Percentiles rank a stretch among this genome's conserved stretches.
Conservation (phyloP, 2,888 invertebrate genomes). For the Sacculina carcini region DNA sequence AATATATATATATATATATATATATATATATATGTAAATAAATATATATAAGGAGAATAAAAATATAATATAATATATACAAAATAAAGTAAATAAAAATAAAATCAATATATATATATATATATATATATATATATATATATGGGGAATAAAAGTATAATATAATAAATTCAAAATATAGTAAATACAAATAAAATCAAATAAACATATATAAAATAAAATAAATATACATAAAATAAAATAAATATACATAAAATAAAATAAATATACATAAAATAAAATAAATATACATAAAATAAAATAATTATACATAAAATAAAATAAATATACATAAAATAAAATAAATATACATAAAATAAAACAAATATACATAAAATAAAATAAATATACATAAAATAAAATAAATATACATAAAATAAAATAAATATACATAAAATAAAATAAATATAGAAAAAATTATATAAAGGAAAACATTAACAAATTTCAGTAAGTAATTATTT, state of each 20-base stretch:
- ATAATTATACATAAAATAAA: neutral
- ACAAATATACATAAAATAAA: too few species aligned
- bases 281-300: neutral
- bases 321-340: neutral
- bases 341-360: neutral
- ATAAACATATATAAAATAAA: neutral
- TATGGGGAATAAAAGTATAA: neutral
- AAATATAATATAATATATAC: too few species aligned
- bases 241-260: neutral
- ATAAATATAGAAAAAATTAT: too few species aligned
- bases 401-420: too few species aligned
- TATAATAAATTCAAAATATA: neutral
- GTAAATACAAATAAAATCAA: neutral
- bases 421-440: too few species aligned
- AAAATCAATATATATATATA: neutral
- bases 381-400: too few species aligned
- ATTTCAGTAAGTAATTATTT: too few species aligned
- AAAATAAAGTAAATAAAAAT: too few species aligned
- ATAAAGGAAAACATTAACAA: too few species aligned
- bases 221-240: neutral
- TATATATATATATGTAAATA: too few species aligned
- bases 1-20: too few species aligned
- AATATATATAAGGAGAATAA: too few species aligned
- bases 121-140: neutral
- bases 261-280: neutral